Evolutionary conservation across 2,888 invertebrate genomes (phyloP), one percentile per base, ranked within the genome.

Genomic region (Lasioglossum morio): DNA sequence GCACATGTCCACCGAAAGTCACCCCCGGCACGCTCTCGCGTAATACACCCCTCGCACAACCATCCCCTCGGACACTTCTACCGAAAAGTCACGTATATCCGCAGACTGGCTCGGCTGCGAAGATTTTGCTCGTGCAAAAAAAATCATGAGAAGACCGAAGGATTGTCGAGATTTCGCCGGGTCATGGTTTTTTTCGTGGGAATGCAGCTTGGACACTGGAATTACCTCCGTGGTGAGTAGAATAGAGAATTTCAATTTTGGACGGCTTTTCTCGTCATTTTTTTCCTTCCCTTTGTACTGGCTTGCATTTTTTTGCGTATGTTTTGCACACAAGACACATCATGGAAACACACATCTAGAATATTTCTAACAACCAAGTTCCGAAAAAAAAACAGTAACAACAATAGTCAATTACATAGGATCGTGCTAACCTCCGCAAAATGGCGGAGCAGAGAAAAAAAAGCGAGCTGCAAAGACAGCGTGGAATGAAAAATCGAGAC

Each of bases 1-100:
- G 94, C 94, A 94, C 94, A 94, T 94, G 94, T 94, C 94, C 94
- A 89, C 91, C 91, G 88, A 92, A 93, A 94, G 93, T 94, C 93
- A 94, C 93, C 94, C 94, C 92, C 90, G 78, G 82, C 76, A 77
- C 77, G 84, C 70, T 82, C 82, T 34, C 70, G n/a, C 70, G 57
- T 72, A 43, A 60, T 77, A 60, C 80, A 66, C 81, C 73, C 79
- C 87, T 82, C 73, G 78, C 43, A 37, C 12, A 23, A 23, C 69
- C 37, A 34, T 69, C 85, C 81, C 84, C 79, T 75, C 72, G 27
- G 73, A 78, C 69, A 16, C 34, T 73, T 60, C 37, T 40, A 69
- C 30, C 76, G 63, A 14, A 79, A 84, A 88, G 87, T 90, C 90
- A 89, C 87, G 86, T 88, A 87, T 70, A 81, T 80, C 83, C 76